phyloP scores from a whole-genome alignment of 2,113 vertebrate genomes.

The Recurvirostra avosetta region DNA sequence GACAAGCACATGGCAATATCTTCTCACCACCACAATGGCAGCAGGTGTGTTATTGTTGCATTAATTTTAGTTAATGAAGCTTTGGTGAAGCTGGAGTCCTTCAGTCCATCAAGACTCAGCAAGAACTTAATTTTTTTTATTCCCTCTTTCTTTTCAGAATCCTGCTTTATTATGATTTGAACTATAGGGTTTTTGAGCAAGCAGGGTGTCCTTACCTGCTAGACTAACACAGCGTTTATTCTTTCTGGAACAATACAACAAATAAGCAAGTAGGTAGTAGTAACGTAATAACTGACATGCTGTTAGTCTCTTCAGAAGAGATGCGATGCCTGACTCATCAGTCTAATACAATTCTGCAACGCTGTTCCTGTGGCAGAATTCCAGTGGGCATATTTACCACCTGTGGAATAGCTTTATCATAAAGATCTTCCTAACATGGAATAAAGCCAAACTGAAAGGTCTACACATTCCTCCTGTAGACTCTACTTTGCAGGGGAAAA shows the following conservation, averaged over 20 bases:
- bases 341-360: neutral
- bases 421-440: neutral
- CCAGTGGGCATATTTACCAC: neutral
- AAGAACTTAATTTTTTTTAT: neutral
- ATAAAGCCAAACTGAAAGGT: neutral
- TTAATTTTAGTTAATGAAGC: neutral
- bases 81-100: neutral
- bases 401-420: neutral
- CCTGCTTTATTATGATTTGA: neutral
- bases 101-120: neutral
- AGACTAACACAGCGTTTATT: neutral
- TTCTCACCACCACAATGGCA: neutral
- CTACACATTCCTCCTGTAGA: neutral
- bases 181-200: neutral
- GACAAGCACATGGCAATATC: neutral
- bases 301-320: neutral
- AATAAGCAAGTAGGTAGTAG: neutral
- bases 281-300: neutral
- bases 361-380: neutral
- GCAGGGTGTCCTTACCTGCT: neutral
- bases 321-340: neutral
- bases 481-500: neutral
- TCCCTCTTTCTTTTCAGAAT: neutral
- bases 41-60: neutral
- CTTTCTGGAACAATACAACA: neutral